Evolutionary conservation across 1,140 invertebrate genomes (phyloP).

Genomic region (Spodoptera frugiperda): DNA sequence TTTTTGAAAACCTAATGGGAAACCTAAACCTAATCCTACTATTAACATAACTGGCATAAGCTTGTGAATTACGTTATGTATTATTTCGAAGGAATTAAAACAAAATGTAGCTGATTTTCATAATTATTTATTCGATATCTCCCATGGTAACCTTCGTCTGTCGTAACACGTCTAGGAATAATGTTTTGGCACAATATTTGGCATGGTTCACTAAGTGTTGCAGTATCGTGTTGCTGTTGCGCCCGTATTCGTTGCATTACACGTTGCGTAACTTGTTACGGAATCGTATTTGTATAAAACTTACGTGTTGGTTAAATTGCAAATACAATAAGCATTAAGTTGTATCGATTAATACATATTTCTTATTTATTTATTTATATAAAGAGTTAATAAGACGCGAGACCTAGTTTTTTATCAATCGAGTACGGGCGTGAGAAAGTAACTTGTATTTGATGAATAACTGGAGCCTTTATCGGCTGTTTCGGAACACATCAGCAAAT

Average conservation of each 20-base stretch:
- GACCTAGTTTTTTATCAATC: not conserved
- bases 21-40: too few relatives aligned
- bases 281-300: too few relatives aligned
- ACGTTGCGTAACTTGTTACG: not conserved
- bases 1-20: too few relatives aligned
- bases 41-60: too few relatives aligned
- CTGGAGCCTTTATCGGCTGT: not conserved
- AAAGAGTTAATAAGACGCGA: not conserved
- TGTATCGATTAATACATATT: too few relatives aligned
- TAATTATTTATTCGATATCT: constrained; percentile 79
- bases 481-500: constrained; percentile 4
- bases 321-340: too few relatives aligned
- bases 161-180: constrained; percentile 57
- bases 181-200: constrained; percentile 81
- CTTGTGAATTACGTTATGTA: too few relatives aligned
- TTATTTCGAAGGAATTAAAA: too few relatives aligned
- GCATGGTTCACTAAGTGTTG: constrained; percentile 51
- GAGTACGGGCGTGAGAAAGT: constrained; percentile 38
- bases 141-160: constrained; percentile 67
- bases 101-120: constrained; percentile 53
- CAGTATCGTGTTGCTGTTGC: constrained; percentile 20
- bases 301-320: too few relatives aligned
- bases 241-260: constrained; percentile 8
- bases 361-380: too few relatives aligned
- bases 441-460: not conserved